Evolutionary conservation across 92 coral and sea anemone species (phyloP).

Genomic region (Bergia puertoricense): DNA sequence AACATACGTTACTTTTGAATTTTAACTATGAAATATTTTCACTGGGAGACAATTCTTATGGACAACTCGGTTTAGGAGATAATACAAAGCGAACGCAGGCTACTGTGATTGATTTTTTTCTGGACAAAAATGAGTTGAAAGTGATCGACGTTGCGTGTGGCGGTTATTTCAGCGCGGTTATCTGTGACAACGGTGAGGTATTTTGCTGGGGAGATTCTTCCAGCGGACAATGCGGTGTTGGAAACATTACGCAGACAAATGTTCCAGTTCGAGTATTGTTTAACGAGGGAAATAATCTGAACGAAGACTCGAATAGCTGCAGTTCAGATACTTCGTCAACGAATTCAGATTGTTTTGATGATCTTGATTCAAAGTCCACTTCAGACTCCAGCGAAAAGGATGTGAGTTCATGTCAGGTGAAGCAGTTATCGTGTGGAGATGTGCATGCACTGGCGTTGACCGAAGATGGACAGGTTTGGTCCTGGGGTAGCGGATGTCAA

Average conservation of each 20-base stretch:
- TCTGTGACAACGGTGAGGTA: slow-evolving; percentile 75
- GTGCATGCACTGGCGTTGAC: slow-evolving; percentile 82
- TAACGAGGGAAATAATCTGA: slow-evolving; percentile 32
- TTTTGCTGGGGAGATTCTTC: slow-evolving; percentile 97
- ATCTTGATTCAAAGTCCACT: neutral
- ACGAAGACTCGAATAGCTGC: neutral
- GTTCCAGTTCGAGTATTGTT: slow-evolving; percentile 71
- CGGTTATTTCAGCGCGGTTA: slow-evolving; percentile 73
- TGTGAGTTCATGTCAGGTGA: slow-evolving; percentile 32
- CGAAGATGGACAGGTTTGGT: slow-evolving; percentile 81
- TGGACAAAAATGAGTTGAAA: slow-evolving; percentile 46
- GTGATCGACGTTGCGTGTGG: slow-evolving; percentile 87
- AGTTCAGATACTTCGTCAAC: neutral
- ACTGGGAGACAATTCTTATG: slow-evolving; percentile 82
- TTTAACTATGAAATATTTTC: slow-evolving; percentile 76
- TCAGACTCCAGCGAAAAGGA: neutral
- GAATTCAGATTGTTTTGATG: slow-evolving; percentile 34
- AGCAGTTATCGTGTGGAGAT: slow-evolving; percentile 86
- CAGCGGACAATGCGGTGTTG: slow-evolving; percentile 96
- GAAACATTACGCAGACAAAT: slow-evolving; percentile 55
- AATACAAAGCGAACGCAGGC: slow-evolving; percentile 66
- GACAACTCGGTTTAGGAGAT: slow-evolving; percentile 96
- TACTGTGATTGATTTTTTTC: slow-evolving; percentile 59
- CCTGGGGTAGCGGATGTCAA: slow-evolving; percentile 95
- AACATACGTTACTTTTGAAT: slow-evolving; percentile 83